Conservation (phyloP, 2,113 vertebrate species). For the Raja brachyura region DNA sequence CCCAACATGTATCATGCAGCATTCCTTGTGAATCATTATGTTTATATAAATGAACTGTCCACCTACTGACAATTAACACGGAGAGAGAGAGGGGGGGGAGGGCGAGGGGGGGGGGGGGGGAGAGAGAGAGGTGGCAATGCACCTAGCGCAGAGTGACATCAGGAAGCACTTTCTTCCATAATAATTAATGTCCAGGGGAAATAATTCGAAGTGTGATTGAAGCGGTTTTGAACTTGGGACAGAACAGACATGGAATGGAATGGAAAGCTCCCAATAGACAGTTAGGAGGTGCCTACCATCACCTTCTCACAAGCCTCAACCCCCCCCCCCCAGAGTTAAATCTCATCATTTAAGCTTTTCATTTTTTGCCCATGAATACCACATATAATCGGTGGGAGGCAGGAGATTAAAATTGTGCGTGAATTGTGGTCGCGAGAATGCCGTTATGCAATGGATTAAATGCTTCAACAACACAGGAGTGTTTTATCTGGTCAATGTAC, state of each 20-base stretch:
- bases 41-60: background rate
- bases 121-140: too few species aligned
- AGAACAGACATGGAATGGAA: background rate
- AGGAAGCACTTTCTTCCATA: background rate
- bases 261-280: too few species aligned
- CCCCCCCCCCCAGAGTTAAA: too few species aligned
- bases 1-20: conserved; percentile 19
- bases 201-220: background rate
- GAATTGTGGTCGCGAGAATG: background rate
- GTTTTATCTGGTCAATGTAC: background rate
- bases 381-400: background rate
- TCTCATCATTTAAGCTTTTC: too few species aligned
- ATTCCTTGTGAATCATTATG: background rate
- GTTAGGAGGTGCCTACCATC: too few species aligned
- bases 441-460: background rate
- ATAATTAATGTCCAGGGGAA: background rate
- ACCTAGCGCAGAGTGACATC: background rate
- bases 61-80: background rate
- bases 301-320: too few species aligned
- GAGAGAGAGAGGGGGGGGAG: too few species aligned
- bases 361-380: background rate
- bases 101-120: too few species aligned
- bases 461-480: background rate
- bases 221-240: background rate
- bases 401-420: background rate